These are phyloP conservation scores for Rhizomys pruinosus DNA, from an alignment of 2,113 vertebrate genomes.

Conservation along the genomic window DNA sequence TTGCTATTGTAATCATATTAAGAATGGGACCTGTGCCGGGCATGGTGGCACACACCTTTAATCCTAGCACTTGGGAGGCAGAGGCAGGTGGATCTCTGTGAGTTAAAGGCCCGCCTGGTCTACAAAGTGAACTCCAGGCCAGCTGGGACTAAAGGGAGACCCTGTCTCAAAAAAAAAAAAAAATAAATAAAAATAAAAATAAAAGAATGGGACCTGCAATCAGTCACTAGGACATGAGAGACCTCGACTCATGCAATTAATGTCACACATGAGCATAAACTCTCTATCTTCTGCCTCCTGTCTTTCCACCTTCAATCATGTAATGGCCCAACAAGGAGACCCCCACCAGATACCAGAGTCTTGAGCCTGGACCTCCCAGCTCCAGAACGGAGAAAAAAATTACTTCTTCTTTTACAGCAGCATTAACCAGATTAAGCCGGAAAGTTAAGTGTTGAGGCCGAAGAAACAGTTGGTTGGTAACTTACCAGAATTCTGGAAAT, in stretches of 20 bases:
- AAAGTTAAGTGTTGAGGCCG: not conserved
- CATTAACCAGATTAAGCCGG: not conserved
- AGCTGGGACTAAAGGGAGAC: no score
- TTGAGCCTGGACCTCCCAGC: not conserved
- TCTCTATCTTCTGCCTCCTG: not conserved
- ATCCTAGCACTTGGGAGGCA: no score
- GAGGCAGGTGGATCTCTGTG: no score
- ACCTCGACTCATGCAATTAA: not conserved
- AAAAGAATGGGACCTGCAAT: not conserved
- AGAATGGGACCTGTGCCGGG: no score
- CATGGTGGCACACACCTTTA: no score
- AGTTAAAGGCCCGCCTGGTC: no score
- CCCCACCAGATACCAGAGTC: not conserved
- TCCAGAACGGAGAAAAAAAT: not conserved
- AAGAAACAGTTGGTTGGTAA: not conserved
- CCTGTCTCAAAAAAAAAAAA: no score
- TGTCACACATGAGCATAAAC: not conserved
- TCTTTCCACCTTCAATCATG: not conserved
- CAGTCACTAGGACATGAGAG: not conserved
- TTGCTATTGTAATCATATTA: not conserved
- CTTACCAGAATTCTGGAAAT: constrained; percentile 99
- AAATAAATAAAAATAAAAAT: no score
- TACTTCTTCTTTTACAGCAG: not conserved
- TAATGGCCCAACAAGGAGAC: not conserved
- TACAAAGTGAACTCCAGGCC: no score